Percentiles rank a stretch among this genome's conserved stretches.
Evolutionary conservation across 1,140 invertebrate genomes (phyloP).

Genomic region (Calephelis nemesis): DNA sequence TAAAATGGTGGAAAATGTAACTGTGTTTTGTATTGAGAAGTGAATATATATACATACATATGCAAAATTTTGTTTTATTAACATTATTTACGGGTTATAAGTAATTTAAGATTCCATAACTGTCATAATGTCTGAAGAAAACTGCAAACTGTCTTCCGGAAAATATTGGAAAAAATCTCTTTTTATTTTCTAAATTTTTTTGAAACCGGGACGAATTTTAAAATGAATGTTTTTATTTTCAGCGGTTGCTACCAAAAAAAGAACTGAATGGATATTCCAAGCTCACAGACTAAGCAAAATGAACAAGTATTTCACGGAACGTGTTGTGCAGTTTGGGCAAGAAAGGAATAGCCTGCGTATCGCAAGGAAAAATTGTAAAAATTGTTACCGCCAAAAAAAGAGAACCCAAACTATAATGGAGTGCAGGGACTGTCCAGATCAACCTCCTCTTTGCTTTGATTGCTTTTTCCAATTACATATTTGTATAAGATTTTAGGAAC

Average conservation of each 20-base stretch:
- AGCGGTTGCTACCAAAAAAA: not conserved
- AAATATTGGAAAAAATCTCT: no score
- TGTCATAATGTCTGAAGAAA: no score
- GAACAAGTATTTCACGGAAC: slow-evolving; percentile 1
- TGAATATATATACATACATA: no score
- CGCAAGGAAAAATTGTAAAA: slow-evolving; percentile 12
- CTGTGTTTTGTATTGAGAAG: no score
- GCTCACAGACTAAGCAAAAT: not conserved
- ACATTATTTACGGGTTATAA: no score
- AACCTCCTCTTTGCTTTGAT: slow-evolving; percentile 6
- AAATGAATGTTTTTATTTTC: not conserved
- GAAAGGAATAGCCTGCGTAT: not conserved
- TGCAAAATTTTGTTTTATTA: no score
- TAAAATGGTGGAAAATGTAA: no score
- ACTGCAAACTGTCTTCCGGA: no score
- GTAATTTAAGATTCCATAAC: no score
- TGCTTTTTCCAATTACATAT: slow-evolving; percentile 17
- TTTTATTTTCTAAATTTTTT: not conserved
- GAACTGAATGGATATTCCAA: slow-evolving; percentile 8
- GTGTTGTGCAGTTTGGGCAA: not conserved
- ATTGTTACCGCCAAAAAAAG: slow-evolving; percentile 9
- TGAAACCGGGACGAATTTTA: not conserved
- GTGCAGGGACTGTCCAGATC: slow-evolving; percentile 8
- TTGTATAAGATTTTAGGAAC: not conserved
- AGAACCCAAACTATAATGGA: slow-evolving; percentile 15